These are phyloP conservation scores for Phengaris arion DNA, from an alignment of 2,888 invertebrate species.

Conservation along the genomic window DNA sequence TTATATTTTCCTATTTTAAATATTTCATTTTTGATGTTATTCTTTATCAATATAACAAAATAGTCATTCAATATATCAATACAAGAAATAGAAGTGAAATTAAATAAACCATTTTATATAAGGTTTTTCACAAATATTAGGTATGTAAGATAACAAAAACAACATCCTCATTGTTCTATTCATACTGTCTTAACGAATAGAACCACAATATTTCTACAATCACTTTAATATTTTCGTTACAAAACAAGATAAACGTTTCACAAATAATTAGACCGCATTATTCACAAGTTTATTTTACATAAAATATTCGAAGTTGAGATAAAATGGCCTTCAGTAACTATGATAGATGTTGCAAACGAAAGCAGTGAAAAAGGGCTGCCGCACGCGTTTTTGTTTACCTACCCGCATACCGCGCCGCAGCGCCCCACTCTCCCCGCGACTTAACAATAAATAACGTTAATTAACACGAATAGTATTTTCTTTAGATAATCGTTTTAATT, in stretches of 20 bases:
- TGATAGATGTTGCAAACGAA: constrained; percentile 37
- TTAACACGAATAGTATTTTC: constrained; percentile 28
- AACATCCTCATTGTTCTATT: not conserved
- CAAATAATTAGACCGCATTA: constrained; percentile 18
- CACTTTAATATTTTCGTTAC: not conserved
- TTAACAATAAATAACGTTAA: constrained; percentile 46
- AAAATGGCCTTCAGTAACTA: constrained; percentile 29
- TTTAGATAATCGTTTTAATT: constrained; percentile 27
- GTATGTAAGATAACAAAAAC: not conserved
- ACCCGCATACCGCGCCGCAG: constrained; percentile 57
- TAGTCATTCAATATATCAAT: not conserved
- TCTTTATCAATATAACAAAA: not conserved
- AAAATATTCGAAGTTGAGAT: constrained; percentile 23
- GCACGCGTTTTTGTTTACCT: constrained; percentile 54
- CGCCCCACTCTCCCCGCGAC: constrained; percentile 44
- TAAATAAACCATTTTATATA: too few species aligned
- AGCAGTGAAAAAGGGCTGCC: constrained; percentile 50
- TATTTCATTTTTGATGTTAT: not conserved
- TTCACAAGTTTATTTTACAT: constrained; percentile 21
- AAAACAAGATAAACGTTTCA: not conserved
- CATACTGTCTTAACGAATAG: not conserved
- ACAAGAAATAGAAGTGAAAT: not conserved
- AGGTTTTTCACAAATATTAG: too few species aligned
- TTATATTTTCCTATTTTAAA: constrained; percentile 10
- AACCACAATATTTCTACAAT: not conserved